Evolutionary conservation across 2,113 vertebrate species (phyloP).

Genomic region (Callithrix jacchus): DNA sequence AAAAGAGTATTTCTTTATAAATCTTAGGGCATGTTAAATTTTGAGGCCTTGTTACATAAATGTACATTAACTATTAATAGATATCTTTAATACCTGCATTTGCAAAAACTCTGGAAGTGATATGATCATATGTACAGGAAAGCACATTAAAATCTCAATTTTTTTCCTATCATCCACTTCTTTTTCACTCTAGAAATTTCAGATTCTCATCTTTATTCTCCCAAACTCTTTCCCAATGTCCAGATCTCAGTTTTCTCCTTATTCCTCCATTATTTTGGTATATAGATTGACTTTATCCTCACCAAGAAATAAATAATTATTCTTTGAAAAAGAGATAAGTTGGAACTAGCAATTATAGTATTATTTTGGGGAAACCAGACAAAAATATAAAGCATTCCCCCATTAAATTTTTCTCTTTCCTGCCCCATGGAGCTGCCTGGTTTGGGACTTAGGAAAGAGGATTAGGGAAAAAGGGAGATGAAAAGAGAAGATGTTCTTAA

Average conservation of each 20-base stretch:
- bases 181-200: neutral
- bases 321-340: neutral
- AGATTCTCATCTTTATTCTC: neutral
- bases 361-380: neutral
- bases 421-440: neutral
- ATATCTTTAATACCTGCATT: neutral
- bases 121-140: neutral
- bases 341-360: neutral
- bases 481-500: neutral
- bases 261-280: neutral
- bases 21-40: neutral
- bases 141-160: neutral
- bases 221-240: neutral
- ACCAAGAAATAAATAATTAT: neutral
- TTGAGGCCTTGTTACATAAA: neutral
- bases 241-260: neutral
- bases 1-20: neutral
- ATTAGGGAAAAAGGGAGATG: neutral
- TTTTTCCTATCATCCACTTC: neutral
- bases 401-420: neutral
- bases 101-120: neutral
- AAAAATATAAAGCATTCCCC: neutral
- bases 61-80: too few species aligned
- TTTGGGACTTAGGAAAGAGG: neutral
- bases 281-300: neutral